These are phyloP conservation scores for Trachelus tabidus DNA, from an alignment of 2,888 invertebrate species.

Conservation along the genomic window DNA sequence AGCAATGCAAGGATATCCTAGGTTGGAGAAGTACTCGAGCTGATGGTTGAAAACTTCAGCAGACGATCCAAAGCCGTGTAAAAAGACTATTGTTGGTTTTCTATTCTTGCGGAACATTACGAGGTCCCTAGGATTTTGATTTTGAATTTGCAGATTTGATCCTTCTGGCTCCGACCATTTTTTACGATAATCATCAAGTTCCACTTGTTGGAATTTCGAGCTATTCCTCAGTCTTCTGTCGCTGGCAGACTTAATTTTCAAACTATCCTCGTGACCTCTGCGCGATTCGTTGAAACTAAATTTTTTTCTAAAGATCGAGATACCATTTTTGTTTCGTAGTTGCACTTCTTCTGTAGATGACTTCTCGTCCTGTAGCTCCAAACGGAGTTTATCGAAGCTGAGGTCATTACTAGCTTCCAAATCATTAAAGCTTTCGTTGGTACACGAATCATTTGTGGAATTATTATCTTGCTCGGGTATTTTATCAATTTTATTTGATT, in stretches of 20 bases:
- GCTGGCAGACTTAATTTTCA: constrained; percentile 6
- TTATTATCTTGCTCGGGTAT: constrained; percentile 26
- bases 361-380: constrained; percentile 36
- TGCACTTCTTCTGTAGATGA: constrained; percentile 4
- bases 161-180: constrained; percentile 33
- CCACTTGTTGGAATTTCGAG: constrained; percentile 26
- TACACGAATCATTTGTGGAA: constrained; percentile 17
- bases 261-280: constrained; percentile 2
- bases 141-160: constrained; percentile 7
- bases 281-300: constrained; percentile 22
- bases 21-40: constrained; percentile 69
- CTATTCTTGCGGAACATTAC: constrained; percentile 46
- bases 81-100: constrained; percentile 72
- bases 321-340: constrained; percentile 3
- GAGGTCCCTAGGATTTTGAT: constrained; percentile 30
- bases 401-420: constrained; percentile 35
- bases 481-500: not conserved
- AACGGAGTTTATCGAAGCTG: constrained; percentile 47
- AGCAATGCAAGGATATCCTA: constrained; percentile 74
- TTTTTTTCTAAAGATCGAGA: constrained; percentile 46
- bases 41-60: constrained; percentile 74
- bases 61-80: constrained; percentile 77
- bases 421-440: constrained; percentile 21
- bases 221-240: not conserved
- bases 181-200: constrained; percentile 41